These are phyloP conservation scores for Pituophis catenifer DNA, from an alignment of 2,113 vertebrate species.

Conservation along the genomic window DNA sequence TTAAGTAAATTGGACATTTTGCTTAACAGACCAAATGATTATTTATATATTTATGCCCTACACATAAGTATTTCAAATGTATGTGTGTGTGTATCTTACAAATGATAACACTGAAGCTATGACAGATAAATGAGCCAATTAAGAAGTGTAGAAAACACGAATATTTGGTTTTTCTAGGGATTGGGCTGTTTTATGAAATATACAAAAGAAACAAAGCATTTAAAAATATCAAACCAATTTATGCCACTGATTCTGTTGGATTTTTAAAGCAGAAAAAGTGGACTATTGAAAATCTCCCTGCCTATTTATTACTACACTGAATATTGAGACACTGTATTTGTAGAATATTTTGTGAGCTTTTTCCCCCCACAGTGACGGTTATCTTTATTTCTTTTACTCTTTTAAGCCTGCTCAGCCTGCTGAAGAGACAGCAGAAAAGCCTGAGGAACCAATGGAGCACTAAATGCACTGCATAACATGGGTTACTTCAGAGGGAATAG, in stretches of 20 bases:
- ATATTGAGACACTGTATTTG: neutral
- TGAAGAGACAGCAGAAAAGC: constrained; percentile 79
- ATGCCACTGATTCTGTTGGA: neutral
- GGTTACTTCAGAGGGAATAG: constrained; percentile 37
- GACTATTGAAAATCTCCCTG: neutral
- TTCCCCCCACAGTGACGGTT: neutral
- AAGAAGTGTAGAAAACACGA: neutral
- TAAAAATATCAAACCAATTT: neutral
- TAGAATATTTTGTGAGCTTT: neutral
- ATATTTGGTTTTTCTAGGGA: neutral
- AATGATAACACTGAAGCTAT: neutral
- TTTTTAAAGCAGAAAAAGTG: neutral
- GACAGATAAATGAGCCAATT: neutral
- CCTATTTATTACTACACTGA: neutral
- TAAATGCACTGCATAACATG: constrained; percentile 64
- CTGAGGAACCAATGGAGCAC: constrained; percentile 95
- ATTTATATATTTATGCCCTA: neutral
- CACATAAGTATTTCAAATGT: neutral
- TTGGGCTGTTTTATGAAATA: neutral
- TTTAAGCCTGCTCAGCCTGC: constrained; percentile 75
- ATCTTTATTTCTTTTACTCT: constrained; percentile 13
- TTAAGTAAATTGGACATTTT: neutral
- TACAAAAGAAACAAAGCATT: neutral
- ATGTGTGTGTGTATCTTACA: neutral
- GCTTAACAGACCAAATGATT: neutral